A percentile compares a stretch with the other conserved stretches of the same genome.
Conservation (phyloP, 1,140 invertebrate species). For the Asobara japonica region DNA sequence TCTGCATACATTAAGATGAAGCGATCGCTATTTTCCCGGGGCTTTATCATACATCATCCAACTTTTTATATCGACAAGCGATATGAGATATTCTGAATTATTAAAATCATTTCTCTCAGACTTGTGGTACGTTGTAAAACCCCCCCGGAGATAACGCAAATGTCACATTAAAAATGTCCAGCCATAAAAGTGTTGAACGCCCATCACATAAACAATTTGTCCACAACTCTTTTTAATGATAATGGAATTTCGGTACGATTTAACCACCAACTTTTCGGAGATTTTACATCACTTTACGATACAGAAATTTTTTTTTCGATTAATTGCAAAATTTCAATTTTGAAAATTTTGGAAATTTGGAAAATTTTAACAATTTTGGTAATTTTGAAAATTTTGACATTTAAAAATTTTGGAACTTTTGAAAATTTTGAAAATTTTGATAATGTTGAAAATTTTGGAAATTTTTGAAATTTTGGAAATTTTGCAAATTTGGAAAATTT, state of each 20-base stretch:
- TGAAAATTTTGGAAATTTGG: too few relatives aligned
- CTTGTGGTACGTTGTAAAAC: neutral
- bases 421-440: too few relatives aligned
- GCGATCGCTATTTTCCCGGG: neutral
- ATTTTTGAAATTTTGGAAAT: too few relatives aligned
- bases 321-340: too few relatives aligned
- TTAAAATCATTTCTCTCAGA: neutral
- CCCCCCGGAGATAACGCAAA: neutral
- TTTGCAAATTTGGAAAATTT: too few relatives aligned
- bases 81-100: constrained; percentile 6
- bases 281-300: neutral
- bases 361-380: too few relatives aligned
- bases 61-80: neutral
- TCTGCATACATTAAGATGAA: constrained; percentile 7
- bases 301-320: too few relatives aligned
- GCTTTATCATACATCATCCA: neutral
- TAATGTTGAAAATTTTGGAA: too few relatives aligned
- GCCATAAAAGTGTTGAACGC: neutral
- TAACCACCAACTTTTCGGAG: neutral
- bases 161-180: neutral
- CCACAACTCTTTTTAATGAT: neutral
- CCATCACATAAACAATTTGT: neutral
- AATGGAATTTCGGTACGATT: neutral
- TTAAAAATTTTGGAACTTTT: too few relatives aligned
- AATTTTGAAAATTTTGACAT: too few relatives aligned